These are phyloP conservation scores for Acanthisitta chloris DNA, from an alignment of 2,113 vertebrate genomes.

Conservation along the genomic window DNA sequence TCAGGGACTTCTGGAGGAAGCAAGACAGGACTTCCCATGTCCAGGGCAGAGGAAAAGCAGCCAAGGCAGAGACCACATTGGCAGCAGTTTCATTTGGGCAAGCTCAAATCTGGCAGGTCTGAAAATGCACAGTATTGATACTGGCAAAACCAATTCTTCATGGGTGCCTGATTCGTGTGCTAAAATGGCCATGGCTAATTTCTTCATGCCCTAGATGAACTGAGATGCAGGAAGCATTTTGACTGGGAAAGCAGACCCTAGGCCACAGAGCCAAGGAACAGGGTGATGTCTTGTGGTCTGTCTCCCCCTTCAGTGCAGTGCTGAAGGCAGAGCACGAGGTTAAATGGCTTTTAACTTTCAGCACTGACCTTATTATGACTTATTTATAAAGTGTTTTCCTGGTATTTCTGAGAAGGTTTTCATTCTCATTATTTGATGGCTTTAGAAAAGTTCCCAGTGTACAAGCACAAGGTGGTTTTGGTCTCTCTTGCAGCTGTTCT, in stretches of 20 bases:
- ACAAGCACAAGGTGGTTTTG: background rate
- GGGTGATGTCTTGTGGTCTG: background rate
- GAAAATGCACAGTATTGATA: background rate
- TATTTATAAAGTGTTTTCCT: background rate
- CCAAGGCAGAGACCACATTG: fast-evolving
- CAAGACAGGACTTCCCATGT: background rate
- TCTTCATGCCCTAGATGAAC: background rate
- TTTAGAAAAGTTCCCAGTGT: background rate
- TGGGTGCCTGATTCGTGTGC: background rate
- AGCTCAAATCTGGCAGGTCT: background rate
- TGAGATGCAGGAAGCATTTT: background rate
- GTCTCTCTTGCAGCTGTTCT: background rate
- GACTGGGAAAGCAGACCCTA: background rate
- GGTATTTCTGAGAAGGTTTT: background rate
- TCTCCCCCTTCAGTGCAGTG: background rate
- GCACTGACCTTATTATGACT: background rate
- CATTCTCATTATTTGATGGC: background rate
- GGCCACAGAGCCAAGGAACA: background rate
- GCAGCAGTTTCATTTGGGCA: fast-evolving
- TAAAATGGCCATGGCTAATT: background rate
- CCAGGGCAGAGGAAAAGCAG: background rate
- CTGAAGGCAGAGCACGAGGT: background rate
- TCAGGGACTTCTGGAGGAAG: background rate
- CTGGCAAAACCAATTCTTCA: background rate
- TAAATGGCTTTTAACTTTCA: background rate